Evolutionary conservation across 2,888 invertebrate genomes (phyloP), one percentile per base, ranked within the genome.

Genomic region (Agrotis ipsilon): DNA sequence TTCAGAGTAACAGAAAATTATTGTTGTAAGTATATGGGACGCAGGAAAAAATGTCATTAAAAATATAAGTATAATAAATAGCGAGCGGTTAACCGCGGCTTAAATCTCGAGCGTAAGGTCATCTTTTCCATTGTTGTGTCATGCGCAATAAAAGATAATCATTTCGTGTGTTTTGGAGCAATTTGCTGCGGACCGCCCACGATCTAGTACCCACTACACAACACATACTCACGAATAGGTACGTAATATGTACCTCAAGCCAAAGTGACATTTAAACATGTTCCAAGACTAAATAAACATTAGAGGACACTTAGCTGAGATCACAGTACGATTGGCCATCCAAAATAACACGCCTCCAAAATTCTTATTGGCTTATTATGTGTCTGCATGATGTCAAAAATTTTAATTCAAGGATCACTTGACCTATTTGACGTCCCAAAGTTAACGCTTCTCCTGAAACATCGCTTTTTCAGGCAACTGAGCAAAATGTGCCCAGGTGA

Each of bases 121-220:
- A 93, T 92, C 91, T 91, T 85, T 76, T 83, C 92, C 92, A 94
- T 95, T 94, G 93, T 95, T 92, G 91, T 92, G 92, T 91, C 93
- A 91, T 90, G 92, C 88, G 91, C 90, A 91, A 91, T 93, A 94
- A 92, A 92, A 94, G 91, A 93, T 94, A 92, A 94, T 92, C 87
- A 92, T 92, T 93, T 92, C 90, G 92, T 94, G 91, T 92, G 90
- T 94, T 94, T 94, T 92, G 91, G 93, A 92, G 92, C 91, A 92
- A 93, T 94, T 93, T 92, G 87, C 88, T 88, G 86, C 78, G 83
- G 87, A 88, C 92, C 91, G 92, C 92, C 92, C 90, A 93, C 92
- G 88, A 83, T 78, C 80, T 81, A 66, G 72, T 75, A 81, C 72
- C 76, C 67, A 72, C 71, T 71, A 73, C 60, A 72, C 64, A 81